Evolutionary conservation across 2,888 invertebrate species (phyloP).

Genomic region (Oligia strigilis): DNA sequence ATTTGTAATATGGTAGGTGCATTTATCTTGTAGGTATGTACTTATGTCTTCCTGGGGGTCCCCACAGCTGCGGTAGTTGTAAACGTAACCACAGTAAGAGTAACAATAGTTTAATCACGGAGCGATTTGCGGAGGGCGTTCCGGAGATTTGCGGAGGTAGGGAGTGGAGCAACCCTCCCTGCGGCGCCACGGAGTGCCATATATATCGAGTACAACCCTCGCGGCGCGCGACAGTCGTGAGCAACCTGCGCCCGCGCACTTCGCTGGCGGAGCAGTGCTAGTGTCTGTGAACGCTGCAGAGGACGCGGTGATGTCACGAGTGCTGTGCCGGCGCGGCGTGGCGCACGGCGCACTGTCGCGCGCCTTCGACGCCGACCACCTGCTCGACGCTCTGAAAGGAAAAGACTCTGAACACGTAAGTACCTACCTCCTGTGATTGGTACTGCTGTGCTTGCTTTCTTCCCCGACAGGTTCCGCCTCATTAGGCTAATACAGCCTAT

Average conservation of each 20-base stretch:
- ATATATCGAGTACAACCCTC: conserved; percentile 56
- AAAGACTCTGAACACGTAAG: conserved; percentile 54
- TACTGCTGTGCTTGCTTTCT: background rate
- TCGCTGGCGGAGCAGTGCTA: background rate
- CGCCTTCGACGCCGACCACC: conserved; percentile 70
- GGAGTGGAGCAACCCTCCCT: conserved; percentile 67
- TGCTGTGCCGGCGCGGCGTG: conserved; percentile 77
- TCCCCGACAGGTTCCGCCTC: no score
- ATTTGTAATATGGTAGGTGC: conserved; percentile 3
- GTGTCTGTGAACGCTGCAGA: conserved; percentile 1
- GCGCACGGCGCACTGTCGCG: conserved; percentile 74
- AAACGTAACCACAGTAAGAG: conserved; percentile 40
- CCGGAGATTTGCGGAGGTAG: conserved; percentile 69
- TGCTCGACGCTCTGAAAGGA: conserved; percentile 71
- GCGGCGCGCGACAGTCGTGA: conserved; percentile 38
- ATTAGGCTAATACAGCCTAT: background rate
- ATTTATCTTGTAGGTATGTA: background rate
- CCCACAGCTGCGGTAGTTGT: conserved; percentile 20
- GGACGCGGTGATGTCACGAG: conserved; percentile 51
- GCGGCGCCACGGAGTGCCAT: conserved; percentile 41
- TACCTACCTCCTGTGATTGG: conserved; percentile 3
- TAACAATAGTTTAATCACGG: conserved; percentile 77
- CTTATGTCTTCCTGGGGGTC: no score
- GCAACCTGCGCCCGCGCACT: conserved; percentile 52
- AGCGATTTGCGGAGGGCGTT: conserved; percentile 74